Percentiles rank a stretch among this genome's conserved stretches.
Evolutionary conservation across 2,888 invertebrate species (phyloP).

Genomic region (Monoplex corrugatus): DNA sequence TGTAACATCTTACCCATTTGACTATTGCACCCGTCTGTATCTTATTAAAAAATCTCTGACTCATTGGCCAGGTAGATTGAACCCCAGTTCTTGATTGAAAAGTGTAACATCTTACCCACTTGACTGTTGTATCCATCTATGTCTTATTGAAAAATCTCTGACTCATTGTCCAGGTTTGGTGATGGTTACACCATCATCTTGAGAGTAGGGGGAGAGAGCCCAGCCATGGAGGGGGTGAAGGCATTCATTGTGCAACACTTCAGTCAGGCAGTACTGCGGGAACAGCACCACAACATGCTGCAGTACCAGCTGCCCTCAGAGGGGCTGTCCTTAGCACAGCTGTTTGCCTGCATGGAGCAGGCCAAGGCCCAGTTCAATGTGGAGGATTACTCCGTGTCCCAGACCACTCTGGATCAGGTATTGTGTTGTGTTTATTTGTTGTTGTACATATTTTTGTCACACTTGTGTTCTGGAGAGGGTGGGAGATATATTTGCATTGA

Average conservation of each 20-base stretch:
- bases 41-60: too few species aligned
- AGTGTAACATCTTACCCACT: too few species aligned
- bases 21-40: too few species aligned
- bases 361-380: constrained; percentile 80
- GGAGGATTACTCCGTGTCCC: constrained; percentile 84
- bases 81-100: not conserved
- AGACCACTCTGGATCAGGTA: constrained; percentile 85
- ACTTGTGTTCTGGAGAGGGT: too few species aligned
- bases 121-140: too few species aligned
- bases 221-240: constrained; percentile 70
- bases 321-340: constrained; percentile 78
- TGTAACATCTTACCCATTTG: too few species aligned
- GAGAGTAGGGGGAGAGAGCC: constrained; percentile 71
- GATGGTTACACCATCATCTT: constrained; percentile 81
- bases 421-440: not conserved
- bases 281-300: constrained; percentile 81
- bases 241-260: constrained; percentile 68
- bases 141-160: too few species aligned
- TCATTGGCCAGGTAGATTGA: not conserved
- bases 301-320: constrained; percentile 81
- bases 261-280: constrained; percentile 70
- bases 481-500: too few species aligned
- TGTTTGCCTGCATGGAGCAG: constrained; percentile 83
- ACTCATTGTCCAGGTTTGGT: constrained; percentile 81
- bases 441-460: too few species aligned